These are phyloP conservation scores for Diarsia mendica DNA, from an alignment of 2,888 invertebrate species.

Conservation along the genomic window DNA sequence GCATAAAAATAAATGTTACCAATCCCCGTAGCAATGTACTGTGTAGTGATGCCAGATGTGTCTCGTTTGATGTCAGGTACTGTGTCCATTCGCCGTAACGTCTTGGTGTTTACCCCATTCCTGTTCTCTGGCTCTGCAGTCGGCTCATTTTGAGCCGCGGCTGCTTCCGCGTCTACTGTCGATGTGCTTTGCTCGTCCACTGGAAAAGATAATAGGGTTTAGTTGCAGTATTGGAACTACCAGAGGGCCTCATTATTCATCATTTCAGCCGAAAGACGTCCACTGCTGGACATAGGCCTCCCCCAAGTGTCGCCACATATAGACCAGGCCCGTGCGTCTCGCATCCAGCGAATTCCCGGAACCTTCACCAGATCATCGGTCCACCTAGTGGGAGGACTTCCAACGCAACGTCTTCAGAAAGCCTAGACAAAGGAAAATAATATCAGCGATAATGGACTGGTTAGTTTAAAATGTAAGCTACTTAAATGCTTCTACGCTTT, in stretches of 20 bases:
- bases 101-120: slow-evolving; percentile 76
- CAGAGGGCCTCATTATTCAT: neutral
- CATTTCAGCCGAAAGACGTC: too few species aligned
- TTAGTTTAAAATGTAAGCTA: too few species aligned
- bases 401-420: too few species aligned
- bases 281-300: too few species aligned
- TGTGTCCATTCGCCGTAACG: slow-evolving; percentile 81
- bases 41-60: slow-evolving; percentile 86
- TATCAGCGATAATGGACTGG: neutral
- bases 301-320: too few species aligned
- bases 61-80: slow-evolving; percentile 87
- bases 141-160: slow-evolving; percentile 45
- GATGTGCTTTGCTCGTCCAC: slow-evolving; percentile 74
- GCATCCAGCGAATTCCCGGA: too few species aligned
- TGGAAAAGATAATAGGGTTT: slow-evolving; percentile 34
- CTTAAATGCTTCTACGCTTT: too few species aligned
- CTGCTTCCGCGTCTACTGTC: slow-evolving; percentile 66
- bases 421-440: neutral
- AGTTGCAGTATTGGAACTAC: neutral
- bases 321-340: too few species aligned
- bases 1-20: slow-evolving; percentile 70
- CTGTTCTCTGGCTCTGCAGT: slow-evolving; percentile 59
- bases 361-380: too few species aligned
- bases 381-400: too few species aligned
- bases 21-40: slow-evolving; percentile 86